A percentile compares a stretch with the other conserved stretches of the same genome.
These are phyloP conservation scores for Eulemur rufifrons DNA, from an alignment of 2,113 vertebrate species.

Conservation along the genomic window DNA sequence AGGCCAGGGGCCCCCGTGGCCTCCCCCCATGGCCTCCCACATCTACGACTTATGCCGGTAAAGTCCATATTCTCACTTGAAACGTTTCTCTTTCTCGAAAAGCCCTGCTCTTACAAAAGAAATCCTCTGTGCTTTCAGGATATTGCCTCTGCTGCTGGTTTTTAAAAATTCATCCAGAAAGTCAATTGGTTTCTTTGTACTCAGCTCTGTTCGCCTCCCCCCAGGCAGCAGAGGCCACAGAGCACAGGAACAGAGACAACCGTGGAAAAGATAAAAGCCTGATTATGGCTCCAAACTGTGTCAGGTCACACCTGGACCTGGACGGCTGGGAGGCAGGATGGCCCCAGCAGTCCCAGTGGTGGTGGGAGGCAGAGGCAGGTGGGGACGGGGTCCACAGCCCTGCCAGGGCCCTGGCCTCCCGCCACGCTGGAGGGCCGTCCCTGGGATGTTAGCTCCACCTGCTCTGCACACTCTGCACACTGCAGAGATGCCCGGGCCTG, in stretches of 20 bases:
- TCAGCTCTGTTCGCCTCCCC: background rate
- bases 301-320: background rate
- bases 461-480: accelerated
- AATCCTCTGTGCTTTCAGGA: background rate
- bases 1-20: background rate
- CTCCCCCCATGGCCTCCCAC: no score
- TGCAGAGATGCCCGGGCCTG: background rate
- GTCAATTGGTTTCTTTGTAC: slow-evolving; percentile 55
- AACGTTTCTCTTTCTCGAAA: background rate
- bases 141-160: background rate
- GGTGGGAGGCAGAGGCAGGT: accelerated
- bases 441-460: no score
- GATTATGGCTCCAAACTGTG: background rate
- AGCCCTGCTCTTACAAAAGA: background rate
- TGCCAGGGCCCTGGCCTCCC: background rate
- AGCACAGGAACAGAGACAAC: background rate
- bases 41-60: background rate
- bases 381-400: background rate
- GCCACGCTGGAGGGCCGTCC: no score
- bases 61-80: background rate
- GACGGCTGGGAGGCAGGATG: accelerated
- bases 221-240: background rate
- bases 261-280: background rate
- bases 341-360: background rate
- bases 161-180: slow-evolving; percentile 37